Conservation (phyloP, 2,113 vertebrate species). For the Orthonyx spaldingii region DNA sequence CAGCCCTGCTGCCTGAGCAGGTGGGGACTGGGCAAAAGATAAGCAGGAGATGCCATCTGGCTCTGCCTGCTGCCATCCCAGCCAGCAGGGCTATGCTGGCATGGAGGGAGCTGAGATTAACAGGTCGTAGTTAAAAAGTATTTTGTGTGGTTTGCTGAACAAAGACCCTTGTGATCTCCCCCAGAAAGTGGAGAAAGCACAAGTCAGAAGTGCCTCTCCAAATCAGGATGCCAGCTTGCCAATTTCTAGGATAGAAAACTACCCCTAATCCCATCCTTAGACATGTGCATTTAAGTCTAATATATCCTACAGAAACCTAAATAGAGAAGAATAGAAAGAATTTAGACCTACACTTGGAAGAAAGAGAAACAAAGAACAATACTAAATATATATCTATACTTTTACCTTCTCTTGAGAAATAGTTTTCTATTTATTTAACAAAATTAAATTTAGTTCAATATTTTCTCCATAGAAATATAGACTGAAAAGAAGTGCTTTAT, state of each 20-base stretch:
- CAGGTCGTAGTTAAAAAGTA: not conserved
- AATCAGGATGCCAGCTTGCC: not conserved
- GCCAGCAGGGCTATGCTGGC: not conserved
- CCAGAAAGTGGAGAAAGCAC: not conserved
- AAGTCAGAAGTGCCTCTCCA: not conserved
- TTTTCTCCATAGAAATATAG: slow-evolving; percentile 55
- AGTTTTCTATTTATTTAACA: slow-evolving; percentile 31
- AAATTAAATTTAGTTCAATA: slow-evolving; percentile 49
- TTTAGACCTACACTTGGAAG: not conserved
- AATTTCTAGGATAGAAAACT: not conserved
- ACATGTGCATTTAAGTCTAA: not conserved
- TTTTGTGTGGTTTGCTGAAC: not conserved
- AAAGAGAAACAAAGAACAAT: not conserved
- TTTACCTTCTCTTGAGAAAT: slow-evolving; percentile 13
- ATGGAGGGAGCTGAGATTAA: not conserved
- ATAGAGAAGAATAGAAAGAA: not conserved
- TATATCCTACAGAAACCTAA: not conserved
- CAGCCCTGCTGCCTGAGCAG: not conserved
- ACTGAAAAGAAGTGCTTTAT: slow-evolving; percentile 42
- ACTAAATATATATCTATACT: slow-evolving; percentile 19
- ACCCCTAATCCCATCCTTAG: not conserved
- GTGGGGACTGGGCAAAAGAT: not conserved
- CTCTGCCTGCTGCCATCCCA: not conserved
- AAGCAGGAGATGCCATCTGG: not conserved
- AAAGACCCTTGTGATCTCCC: not conserved